Conservation (phyloP, 2,797 vertebrate species). For the Takifugu rubripes region DNA sequence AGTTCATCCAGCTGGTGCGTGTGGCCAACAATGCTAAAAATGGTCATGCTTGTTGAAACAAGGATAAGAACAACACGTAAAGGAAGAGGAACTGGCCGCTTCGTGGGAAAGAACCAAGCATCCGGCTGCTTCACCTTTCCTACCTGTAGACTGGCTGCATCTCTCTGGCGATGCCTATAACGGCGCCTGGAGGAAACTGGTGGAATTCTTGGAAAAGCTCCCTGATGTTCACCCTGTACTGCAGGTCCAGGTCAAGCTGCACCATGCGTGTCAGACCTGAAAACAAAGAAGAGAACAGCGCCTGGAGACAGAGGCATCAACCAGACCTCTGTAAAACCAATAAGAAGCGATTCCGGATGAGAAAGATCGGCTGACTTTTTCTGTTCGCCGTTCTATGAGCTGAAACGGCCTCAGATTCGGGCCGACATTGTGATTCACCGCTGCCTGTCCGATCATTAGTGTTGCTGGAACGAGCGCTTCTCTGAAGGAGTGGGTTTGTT, state of each 20-base stretch:
- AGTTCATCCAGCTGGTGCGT: too few relatives aligned
- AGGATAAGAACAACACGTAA: too few relatives aligned
- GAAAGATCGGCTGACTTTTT: too few relatives aligned
- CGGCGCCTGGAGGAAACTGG: slow-evolving; percentile 80
- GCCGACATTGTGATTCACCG: too few relatives aligned
- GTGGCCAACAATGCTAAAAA: too few relatives aligned
- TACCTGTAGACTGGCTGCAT: slow-evolving; percentile 99
- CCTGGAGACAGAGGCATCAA: not conserved
- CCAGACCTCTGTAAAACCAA: not conserved
- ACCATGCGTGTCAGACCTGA: slow-evolving; percentile 85
- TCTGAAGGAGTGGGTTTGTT: not conserved
- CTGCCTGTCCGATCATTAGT: too few relatives aligned
- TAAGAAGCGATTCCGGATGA: not conserved
- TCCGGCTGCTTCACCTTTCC: not conserved
- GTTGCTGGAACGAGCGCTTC: too few relatives aligned
- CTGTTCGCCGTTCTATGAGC: slow-evolving; percentile 1
- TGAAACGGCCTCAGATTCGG: slow-evolving; percentile 10
- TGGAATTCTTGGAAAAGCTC: slow-evolving; percentile 93
- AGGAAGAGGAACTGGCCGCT: too few relatives aligned
- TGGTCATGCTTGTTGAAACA: too few relatives aligned
- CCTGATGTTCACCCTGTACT: slow-evolving; percentile 89
- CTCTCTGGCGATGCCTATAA: slow-evolving; percentile 90
- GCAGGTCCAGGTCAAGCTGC: slow-evolving; percentile 93
- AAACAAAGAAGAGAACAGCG: slow-evolving; percentile 13
- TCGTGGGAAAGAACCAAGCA: too few relatives aligned